Conservation (phyloP, 1,140 invertebrate genomes). For the Drosophila nigromelanica region DNA sequence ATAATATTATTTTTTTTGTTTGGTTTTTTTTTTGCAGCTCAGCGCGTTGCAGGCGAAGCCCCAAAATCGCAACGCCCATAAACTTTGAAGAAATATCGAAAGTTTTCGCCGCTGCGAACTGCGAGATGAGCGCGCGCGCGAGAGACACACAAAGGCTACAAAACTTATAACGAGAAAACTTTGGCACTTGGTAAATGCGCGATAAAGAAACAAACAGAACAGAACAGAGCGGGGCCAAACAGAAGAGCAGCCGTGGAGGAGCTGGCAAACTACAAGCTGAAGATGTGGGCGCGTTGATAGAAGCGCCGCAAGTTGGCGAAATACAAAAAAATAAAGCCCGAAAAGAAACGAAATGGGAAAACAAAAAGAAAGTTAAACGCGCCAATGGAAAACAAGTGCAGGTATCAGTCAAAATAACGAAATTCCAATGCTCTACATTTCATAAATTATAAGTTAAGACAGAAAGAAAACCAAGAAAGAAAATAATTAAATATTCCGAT, state of each 20-base stretch:
- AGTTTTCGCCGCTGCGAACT: slow-evolving; percentile 62
- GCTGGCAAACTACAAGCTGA: slow-evolving; percentile 51
- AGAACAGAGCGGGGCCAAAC: slow-evolving; percentile 37
- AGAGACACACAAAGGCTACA: slow-evolving; percentile 81
- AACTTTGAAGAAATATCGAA: slow-evolving; percentile 82
- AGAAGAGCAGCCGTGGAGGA: slow-evolving; percentile 26
- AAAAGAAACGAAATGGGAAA: slow-evolving; percentile 16
- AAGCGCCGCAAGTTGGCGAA: slow-evolving; percentile 28
- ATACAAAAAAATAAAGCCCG: slow-evolving; percentile 15
- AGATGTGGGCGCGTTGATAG: slow-evolving; percentile 70
- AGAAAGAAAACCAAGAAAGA: too few relatives aligned
- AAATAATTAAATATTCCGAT: too few relatives aligned
- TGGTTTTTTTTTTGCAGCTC: background rate
- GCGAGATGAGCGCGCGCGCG: slow-evolving; percentile 54
- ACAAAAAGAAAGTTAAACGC: slow-evolving; percentile 40
- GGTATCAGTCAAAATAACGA: slow-evolving; percentile 3
- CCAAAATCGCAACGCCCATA: slow-evolving; percentile 60
- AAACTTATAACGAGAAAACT: slow-evolving; percentile 84
- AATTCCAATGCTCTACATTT: background rate
- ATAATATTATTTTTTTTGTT: slow-evolving; percentile 55
- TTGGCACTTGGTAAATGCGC: slow-evolving; percentile 83
- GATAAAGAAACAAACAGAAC: slow-evolving; percentile 80
- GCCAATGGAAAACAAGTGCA: slow-evolving; percentile 35
- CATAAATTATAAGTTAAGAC: background rate
- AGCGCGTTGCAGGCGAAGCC: slow-evolving; percentile 48